These are phyloP conservation scores for Dugesia japonica DNA, from an alignment of 2,888 invertebrate species.

Conservation along the genomic window DNA sequence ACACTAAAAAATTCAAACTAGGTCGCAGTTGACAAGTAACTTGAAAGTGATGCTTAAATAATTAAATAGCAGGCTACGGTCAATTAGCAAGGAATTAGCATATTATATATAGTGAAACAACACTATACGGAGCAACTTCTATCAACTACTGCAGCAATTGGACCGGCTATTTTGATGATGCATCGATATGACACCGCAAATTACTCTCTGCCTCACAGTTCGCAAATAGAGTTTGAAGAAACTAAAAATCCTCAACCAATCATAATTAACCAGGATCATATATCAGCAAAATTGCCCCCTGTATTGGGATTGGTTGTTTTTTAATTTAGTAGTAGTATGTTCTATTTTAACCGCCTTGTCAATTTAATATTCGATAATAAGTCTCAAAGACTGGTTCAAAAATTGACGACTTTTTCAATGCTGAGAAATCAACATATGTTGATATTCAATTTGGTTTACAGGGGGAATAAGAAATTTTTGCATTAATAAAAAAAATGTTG, in stretches of 20 bases:
- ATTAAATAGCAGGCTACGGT: conserved; percentile 10
- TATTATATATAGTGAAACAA: conserved; percentile 20
- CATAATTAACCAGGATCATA: not conserved
- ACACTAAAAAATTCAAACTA: not conserved
- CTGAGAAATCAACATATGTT: not conserved
- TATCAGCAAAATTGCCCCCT: conserved; percentile 8
- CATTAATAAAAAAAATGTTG: not conserved
- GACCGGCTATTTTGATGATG: conserved; percentile 13
- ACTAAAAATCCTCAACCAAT: not conserved
- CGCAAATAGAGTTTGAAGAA: not conserved
- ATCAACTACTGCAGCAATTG: conserved; percentile 15
- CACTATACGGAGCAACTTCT: conserved; percentile 1
- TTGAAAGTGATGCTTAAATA: not conserved
- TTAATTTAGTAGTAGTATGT: conserved; percentile 20
- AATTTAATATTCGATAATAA: conserved; percentile 13
- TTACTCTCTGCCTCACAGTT: conserved; percentile 8
- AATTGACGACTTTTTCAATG: conserved; percentile 5
- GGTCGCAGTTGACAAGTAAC: not conserved
- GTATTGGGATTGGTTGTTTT: not conserved
- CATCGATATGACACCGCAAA: conserved; percentile 8
- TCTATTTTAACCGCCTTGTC: conserved; percentile 2
- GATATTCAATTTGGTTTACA: not conserved
- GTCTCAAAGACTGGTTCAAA: conserved; percentile 13
- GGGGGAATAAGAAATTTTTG: not conserved
- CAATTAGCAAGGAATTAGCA: not conserved